These are phyloP conservation scores for Frieseomelitta varia DNA, from an alignment of 1,140 invertebrate species.

Conservation along the genomic window DNA sequence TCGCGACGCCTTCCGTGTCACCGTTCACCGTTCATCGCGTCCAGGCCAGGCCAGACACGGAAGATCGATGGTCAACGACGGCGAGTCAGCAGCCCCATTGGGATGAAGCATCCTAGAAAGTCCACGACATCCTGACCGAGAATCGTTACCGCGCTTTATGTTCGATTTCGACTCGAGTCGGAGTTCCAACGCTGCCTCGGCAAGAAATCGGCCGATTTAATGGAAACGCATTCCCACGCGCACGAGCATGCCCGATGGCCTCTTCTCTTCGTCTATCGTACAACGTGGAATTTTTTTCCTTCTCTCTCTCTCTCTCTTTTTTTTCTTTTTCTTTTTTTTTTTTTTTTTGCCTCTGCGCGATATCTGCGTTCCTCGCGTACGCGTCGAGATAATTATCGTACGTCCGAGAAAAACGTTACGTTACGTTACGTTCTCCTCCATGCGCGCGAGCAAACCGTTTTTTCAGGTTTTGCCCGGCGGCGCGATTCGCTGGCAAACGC, in stretches of 20 bases:
- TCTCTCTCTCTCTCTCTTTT: no score
- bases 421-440: slow-evolving; percentile 8
- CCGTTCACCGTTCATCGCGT: not conserved
- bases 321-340: no score
- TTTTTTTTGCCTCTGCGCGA: not conserved
- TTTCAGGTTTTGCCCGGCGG: not conserved
- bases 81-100: not conserved
- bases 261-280: slow-evolving; percentile 1
- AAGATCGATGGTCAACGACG: slow-evolving; percentile 49
- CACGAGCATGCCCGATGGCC: slow-evolving; percentile 34
- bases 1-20: slow-evolving; percentile 45
- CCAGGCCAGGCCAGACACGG: not conserved
- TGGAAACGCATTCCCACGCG: slow-evolving; percentile 70
- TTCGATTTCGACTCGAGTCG: slow-evolving; percentile 48
- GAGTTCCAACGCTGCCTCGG: slow-evolving; percentile 25
- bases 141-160: slow-evolving; percentile 66
- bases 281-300: not conserved
- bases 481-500: not conserved
- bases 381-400: slow-evolving; percentile 31
- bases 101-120: slow-evolving; percentile 58
- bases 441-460: not conserved
- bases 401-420: slow-evolving; percentile 22
- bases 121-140: slow-evolving; percentile 70
- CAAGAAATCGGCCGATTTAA: slow-evolving; percentile 71
- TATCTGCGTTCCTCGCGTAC: not conserved